Evolutionary conservation across 2,113 vertebrate species (phyloP).

Genomic region (Pantherophis guttatus): DNA sequence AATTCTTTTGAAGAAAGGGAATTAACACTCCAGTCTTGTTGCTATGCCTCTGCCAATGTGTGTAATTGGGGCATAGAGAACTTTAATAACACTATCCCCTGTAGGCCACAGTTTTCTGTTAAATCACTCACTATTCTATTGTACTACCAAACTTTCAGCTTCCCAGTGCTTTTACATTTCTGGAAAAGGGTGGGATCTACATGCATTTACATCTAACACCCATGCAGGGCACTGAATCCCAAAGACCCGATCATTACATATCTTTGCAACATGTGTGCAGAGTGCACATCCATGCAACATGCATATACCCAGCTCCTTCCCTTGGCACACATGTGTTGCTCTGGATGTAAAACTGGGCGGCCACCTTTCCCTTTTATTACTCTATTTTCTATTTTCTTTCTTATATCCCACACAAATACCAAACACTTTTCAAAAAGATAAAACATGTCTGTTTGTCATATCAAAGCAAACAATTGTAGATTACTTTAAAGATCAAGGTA

Average conservation of each 20-base stretch:
- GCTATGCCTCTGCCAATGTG: background rate
- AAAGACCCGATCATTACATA: background rate
- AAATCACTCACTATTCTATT: background rate
- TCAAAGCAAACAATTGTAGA: background rate
- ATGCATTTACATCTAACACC: slow-evolving; percentile 18
- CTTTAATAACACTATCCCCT: background rate
- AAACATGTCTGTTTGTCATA: background rate
- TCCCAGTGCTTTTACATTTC: background rate
- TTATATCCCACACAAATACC: background rate
- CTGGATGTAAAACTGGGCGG: background rate
- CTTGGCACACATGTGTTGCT: background rate
- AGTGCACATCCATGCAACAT: slow-evolving; percentile 17
- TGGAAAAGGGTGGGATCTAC: background rate
- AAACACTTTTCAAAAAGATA: background rate
- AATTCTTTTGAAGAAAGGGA: slow-evolving; percentile 4
- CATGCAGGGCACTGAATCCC: slow-evolving; percentile 10
- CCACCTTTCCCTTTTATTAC: background rate
- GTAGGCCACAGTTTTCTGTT: background rate
- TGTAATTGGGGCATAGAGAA: background rate
- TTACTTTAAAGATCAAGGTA: background rate
- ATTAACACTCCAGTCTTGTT: background rate
- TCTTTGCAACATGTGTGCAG: slow-evolving; percentile 13
- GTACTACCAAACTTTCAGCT: background rate
- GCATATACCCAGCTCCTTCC: slow-evolving; percentile 20
- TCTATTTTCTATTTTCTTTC: slow-evolving; percentile 5